Evolutionary conservation across 2,113 vertebrate genomes (phyloP).

Genomic region (Salminus brasiliensis): DNA sequence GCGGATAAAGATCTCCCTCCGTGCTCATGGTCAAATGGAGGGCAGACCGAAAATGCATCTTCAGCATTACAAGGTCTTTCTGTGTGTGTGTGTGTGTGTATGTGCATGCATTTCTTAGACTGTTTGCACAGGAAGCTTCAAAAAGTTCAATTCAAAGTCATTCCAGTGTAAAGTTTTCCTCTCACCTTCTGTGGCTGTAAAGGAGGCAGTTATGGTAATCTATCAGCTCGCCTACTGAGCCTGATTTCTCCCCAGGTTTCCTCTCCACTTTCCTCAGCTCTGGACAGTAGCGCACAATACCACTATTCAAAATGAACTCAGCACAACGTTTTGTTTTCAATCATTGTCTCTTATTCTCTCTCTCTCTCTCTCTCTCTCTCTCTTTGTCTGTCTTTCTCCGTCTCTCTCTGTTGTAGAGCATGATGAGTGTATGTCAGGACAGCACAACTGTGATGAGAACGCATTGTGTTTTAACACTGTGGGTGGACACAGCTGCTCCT

Average conservation of each 20-base stretch:
- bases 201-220: neutral
- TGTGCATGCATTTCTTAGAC: neutral
- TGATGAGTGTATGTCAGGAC: slow-evolving; percentile 91
- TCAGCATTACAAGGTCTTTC: slow-evolving; percentile 13
- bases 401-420: slow-evolving; percentile 82
- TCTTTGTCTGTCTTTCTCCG: too few relatives aligned
- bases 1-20: slow-evolving; percentile 52
- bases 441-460: slow-evolving; percentile 94
- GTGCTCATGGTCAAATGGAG: slow-evolving; percentile 57
- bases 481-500: slow-evolving; percentile 95
- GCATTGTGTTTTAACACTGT: slow-evolving; percentile 97
- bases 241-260: neutral
- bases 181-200: neutral
- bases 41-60: slow-evolving; percentile 33
- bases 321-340: neutral
- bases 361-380: slow-evolving; percentile 14
- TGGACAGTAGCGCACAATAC: neutral
- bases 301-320: neutral
- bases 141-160: neutral
- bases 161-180: neutral
- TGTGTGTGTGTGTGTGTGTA: neutral
- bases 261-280: neutral
- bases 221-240: neutral
- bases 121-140: neutral
- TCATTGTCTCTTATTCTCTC: slow-evolving; percentile 10